phyloP scores from a whole-genome alignment of 2,113 vertebrate genomes.

The Pampusana beccarii region DNA sequence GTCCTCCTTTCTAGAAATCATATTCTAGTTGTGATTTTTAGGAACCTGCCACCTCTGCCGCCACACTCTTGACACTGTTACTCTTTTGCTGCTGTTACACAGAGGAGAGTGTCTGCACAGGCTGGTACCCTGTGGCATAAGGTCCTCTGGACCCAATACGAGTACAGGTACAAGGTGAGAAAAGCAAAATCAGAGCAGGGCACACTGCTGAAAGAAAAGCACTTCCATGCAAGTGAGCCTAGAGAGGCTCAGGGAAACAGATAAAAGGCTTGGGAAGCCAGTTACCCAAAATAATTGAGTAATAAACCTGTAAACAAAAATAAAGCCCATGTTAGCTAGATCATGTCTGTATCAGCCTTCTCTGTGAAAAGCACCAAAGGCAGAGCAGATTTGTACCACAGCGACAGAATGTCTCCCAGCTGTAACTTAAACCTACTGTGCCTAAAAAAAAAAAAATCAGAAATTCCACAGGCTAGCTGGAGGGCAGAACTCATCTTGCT shows the following conservation, averaged over 20 bases:
- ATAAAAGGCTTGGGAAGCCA: neutral
- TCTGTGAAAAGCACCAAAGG: neutral
- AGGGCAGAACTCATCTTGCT: neutral
- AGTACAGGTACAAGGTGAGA: neutral
- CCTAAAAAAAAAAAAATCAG: neutral
- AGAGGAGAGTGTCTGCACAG: neutral
- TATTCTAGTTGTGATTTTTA: neutral
- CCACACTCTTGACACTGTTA: neutral
- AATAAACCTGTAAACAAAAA: neutral
- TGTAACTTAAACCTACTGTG: neutral
- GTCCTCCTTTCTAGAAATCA: neutral
- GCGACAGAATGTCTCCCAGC: neutral
- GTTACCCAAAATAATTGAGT: neutral
- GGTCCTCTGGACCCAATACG: neutral
- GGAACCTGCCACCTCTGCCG: neutral
- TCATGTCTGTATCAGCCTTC: neutral
- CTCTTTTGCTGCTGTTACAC: neutral
- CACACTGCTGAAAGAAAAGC: neutral
- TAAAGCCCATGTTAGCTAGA: neutral
- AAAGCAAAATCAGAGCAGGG: neutral
- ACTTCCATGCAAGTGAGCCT: neutral
- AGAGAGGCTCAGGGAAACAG: neutral
- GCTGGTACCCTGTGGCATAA: fast-evolving
- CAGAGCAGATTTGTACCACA: neutral
- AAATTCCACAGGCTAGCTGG: neutral